A percentile compares a stretch with the other conserved stretches of the same genome.
phyloP scores from a whole-genome alignment of 2,113 vertebrate genomes.

The Zosterops pallidus region DNA sequence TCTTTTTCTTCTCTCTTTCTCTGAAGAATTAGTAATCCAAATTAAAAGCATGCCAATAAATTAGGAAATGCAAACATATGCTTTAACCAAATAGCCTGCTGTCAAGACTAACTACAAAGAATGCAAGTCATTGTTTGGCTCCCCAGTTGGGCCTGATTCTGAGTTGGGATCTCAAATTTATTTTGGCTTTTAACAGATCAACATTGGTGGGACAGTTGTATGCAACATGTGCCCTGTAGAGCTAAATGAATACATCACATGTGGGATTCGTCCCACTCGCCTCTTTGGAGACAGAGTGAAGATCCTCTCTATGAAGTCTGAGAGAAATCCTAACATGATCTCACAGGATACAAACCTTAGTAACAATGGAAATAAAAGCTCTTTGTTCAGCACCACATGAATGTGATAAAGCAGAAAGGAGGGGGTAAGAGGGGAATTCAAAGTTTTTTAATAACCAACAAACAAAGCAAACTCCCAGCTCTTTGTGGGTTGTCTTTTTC shows the following conservation, averaged over 20 bases:
- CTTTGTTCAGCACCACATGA: not conserved
- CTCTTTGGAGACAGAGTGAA: not conserved
- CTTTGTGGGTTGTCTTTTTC: not conserved
- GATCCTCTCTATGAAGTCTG: not conserved
- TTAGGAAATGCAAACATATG: conserved; percentile 51
- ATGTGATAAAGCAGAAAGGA: not conserved
- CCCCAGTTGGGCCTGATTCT: not conserved
- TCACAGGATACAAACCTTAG: not conserved
- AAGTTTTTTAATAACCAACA: not conserved
- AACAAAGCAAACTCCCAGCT: not conserved
- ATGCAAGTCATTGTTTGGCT: not conserved
- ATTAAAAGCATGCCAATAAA: conserved; percentile 40
- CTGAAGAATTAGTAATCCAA: conserved; percentile 10
- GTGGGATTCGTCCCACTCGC: not conserved
- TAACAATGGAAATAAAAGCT: not conserved
- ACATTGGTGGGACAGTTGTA: not conserved
- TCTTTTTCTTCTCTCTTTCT: conserved; percentile 22
- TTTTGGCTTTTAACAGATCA: not conserved
- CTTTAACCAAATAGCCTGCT: conserved; percentile 13
- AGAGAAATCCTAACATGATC: not conserved
- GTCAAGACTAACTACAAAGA: conserved; percentile 16
- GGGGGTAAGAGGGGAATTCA: not conserved
- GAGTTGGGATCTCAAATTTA: not conserved
- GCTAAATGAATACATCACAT: not conserved
- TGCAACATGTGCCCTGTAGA: not conserved